These are phyloP conservation scores for Nycticorax nycticorax DNA, from an alignment of 2,113 vertebrate species.

Conservation along the genomic window DNA sequence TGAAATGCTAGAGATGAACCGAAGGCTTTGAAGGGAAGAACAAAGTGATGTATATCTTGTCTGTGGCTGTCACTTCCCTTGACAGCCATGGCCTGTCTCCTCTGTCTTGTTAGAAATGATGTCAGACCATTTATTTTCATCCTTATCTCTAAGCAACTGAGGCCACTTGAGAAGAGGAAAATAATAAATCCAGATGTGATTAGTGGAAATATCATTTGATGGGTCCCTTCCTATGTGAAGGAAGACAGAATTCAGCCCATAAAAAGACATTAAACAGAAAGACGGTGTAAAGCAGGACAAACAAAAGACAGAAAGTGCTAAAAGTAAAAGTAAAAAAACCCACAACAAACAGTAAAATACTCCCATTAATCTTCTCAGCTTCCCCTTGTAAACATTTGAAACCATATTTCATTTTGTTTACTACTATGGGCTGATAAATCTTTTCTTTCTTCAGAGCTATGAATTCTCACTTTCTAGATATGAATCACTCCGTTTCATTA, in stretches of 20 bases:
- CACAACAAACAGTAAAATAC: neutral
- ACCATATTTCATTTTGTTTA: neutral
- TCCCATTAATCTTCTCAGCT: neutral
- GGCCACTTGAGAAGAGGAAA: neutral
- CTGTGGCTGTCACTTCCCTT: neutral
- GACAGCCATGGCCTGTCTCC: neutral
- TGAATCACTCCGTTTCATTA: conserved; percentile 8
- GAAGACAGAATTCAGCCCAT: neutral
- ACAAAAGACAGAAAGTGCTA: neutral
- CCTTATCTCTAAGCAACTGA: neutral
- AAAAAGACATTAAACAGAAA: neutral
- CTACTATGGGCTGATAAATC: neutral
- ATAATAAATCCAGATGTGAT: neutral
- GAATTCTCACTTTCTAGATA: neutral
- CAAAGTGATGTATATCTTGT: neutral
- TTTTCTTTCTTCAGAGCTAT: conserved; percentile 1
- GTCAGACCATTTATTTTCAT: conserved; percentile 3
- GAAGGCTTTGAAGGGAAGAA: conserved; percentile 22
- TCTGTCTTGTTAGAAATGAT: neutral
- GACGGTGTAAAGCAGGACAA: rapidly evolving
- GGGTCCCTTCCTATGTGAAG: neutral
- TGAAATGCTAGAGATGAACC: neutral
- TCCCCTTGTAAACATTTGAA: neutral
- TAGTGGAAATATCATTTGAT: neutral
- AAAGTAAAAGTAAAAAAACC: neutral